Evolutionary conservation across 37 sponge, comb jelly and placozoan species (phyloP), one percentile per base, ranked within the genome.

Genomic region (Lycopodina hypogea): DNA sequence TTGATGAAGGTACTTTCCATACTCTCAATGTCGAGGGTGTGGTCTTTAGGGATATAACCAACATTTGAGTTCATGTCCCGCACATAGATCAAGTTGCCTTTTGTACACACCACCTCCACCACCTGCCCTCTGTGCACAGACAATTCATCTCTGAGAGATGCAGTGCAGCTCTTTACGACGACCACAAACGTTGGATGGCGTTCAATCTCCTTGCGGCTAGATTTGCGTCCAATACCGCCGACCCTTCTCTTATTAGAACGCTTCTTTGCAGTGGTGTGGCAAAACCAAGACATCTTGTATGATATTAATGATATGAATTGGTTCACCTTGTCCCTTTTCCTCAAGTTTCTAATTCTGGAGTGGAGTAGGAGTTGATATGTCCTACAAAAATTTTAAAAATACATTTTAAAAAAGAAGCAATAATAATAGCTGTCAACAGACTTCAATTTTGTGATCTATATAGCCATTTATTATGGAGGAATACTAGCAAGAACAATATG

Each of bases 261-360:
- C 50, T 71, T 57, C 79, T 68, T 79, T 24, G 50, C 29, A 30
- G 41, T 28, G 42, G 26, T 30, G 33, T 37, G 30, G 50, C 82
- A 83, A 35, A 83, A 83, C 83, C 83, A 83, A 1, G 83, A 55
- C 83, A 73, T 73, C 71, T 67, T 67, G 21, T 35, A 67, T 19
- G n/a, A n/a, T n/a, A n/a, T n/a, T n/a, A n/a, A n/a, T n/a, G n/a
- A n/a, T n/a, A n/a, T n/a, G n/a, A n/a, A n/a, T n/a, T n/a, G n/a
- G n/a, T n/a, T n/a, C n/a, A n/a, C 48, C 48, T 45, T 45, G 4
- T 45, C 48, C 9, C 48, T 9, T 45, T 45, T 45, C 9, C 48
- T 45, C 8, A 12, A 45, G 48, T 45, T 45, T n/a, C n/a, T n/a
- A 9, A 45, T 9, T 45, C 48, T 60, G 14, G 28, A 29, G 61